Base-by-base conservation (phyloP, 2,797 vertebrate species). In the Pantherophis vulpinus region DNA sequence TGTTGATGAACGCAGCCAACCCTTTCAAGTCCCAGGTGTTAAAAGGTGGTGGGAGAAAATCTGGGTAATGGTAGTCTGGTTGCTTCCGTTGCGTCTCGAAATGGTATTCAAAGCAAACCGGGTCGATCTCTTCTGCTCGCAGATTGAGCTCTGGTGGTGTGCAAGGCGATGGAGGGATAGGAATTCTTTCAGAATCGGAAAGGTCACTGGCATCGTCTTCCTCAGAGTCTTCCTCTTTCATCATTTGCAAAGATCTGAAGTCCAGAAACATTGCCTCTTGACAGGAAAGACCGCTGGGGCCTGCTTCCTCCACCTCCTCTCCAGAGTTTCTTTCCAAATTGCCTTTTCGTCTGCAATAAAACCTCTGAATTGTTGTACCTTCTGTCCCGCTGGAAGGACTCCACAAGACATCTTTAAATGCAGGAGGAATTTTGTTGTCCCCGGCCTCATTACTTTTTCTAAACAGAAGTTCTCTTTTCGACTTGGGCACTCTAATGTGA, bases 41-140 rank as follows among this genome's bases (percentile, higher is more conserved):
- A 91, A 98, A 99, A 0, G 99, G 99, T 0, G 98, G 98, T 0
- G 99, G 99, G 5, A 99, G 98, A 95, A 98, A 98, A 93, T 99
- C 99, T 0, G 98, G 98, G 94, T 99, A 99, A 83, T 95, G 94
- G 92, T 97, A 98, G 0, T 95, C 93, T 0, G 94, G 94, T 0
- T 93, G 94, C n/a, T 94, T 79, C n/a, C 90, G 97, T 58, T 96
- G 94, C 2, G 58, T 96, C 0, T 93, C 95, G n/a, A 98, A 95
- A 16, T 92, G 86, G 2, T 96, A 91, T 3, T 96, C 95, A 27
- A 97, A 93, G 86, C 96, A 97, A 0, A 96, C 95, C 0, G 97
- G 96, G 51, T 98, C 96, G 0, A 99, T 98, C 91, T 98, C 97
- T 94, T 99, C 99, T 0, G 99, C 98, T 90, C 98, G 97, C 51